Evolutionary conservation across 2,797 vertebrate species (phyloP).

Genomic region (Malurus leucopterus): DNA sequence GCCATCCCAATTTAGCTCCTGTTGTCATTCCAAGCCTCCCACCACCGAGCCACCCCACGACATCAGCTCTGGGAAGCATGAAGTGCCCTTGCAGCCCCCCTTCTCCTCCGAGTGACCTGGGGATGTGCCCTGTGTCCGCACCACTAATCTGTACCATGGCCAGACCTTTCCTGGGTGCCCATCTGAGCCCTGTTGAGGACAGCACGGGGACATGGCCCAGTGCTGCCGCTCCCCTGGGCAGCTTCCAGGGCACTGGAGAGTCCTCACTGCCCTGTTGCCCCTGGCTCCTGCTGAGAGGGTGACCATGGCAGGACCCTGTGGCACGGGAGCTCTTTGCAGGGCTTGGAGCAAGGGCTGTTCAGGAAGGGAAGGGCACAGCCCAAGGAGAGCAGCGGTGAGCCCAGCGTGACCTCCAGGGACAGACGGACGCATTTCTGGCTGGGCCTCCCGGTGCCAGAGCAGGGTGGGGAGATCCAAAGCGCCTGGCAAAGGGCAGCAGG

Average conservation of each 20-base stretch:
- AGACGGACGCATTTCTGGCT: fast-evolving
- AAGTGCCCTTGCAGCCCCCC: not conserved
- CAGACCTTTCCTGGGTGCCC: not conserved
- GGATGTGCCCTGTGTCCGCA: fast-evolving
- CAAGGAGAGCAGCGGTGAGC: fast-evolving
- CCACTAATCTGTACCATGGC: fast-evolving
- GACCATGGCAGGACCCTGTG: not conserved
- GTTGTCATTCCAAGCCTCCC: constrained; percentile 33
- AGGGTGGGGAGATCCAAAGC: not conserved
- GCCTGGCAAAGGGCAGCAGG: not conserved
- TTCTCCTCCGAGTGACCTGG: not conserved
- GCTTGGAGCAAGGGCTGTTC: not conserved
- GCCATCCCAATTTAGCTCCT: constrained; percentile 49
- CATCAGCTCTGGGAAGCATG: not conserved
- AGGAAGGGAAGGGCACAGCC: not conserved
- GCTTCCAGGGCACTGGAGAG: not conserved
- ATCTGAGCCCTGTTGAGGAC: fast-evolving
- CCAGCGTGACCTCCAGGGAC: not conserved
- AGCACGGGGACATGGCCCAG: fast-evolving
- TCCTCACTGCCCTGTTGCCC: fast-evolving
- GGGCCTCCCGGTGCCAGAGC: not conserved
- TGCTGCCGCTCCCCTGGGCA: not conserved
- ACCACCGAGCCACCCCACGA: fast-evolving
- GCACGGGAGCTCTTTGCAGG: not conserved
- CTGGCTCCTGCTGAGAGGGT: not conserved